Evolutionary conservation across 2,797 vertebrate genomes (phyloP).

Genomic region (Brotula barbata): DNA sequence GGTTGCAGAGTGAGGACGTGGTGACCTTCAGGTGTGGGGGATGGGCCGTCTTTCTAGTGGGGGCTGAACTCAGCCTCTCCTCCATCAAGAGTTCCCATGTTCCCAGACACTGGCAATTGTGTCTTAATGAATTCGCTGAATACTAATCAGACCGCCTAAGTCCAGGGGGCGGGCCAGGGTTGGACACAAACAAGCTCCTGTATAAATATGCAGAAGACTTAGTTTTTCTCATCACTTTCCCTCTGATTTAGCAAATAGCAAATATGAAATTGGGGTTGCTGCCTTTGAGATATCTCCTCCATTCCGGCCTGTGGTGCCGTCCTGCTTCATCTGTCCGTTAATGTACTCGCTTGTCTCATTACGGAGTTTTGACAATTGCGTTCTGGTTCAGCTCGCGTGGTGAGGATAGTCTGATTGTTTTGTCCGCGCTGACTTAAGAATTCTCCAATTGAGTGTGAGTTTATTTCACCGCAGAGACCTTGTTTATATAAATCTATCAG

Average conservation of each 20-base stretch:
- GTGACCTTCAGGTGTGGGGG: slow-evolving; percentile 76
- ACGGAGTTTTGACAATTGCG: slow-evolving; percentile 39
- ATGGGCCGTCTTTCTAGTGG: slow-evolving; percentile 46
- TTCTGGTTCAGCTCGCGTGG: slow-evolving; percentile 47
- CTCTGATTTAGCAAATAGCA: slow-evolving; percentile 23
- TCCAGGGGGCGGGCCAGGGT: slow-evolving; percentile 68
- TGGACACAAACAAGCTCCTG: slow-evolving; percentile 52
- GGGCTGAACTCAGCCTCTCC: slow-evolving; percentile 68
- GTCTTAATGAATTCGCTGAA: slow-evolving; percentile 80
- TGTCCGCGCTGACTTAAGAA: slow-evolving; percentile 33
- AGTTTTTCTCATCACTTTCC: slow-evolving; percentile 36
- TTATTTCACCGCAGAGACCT: slow-evolving; percentile 36
- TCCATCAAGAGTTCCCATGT: slow-evolving; percentile 72
- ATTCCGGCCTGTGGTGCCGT: slow-evolving; percentile 1
- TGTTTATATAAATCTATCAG: slow-evolving; percentile 64
- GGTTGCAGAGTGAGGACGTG: slow-evolving; percentile 59
- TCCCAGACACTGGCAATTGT: slow-evolving; percentile 76
- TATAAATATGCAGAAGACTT: slow-evolving; percentile 61
- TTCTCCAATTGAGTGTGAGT: slow-evolving; percentile 28
- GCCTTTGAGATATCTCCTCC: slow-evolving; percentile 15
- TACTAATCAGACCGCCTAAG: slow-evolving; percentile 76
- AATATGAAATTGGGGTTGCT: slow-evolving; percentile 32
- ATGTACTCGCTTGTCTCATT: slow-evolving; percentile 54
- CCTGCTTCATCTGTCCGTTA: slow-evolving; percentile 35
- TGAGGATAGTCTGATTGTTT: slow-evolving; percentile 47